Conservation (phyloP, 1,140 invertebrate genomes). For the Nixonia krombeini region DNA sequence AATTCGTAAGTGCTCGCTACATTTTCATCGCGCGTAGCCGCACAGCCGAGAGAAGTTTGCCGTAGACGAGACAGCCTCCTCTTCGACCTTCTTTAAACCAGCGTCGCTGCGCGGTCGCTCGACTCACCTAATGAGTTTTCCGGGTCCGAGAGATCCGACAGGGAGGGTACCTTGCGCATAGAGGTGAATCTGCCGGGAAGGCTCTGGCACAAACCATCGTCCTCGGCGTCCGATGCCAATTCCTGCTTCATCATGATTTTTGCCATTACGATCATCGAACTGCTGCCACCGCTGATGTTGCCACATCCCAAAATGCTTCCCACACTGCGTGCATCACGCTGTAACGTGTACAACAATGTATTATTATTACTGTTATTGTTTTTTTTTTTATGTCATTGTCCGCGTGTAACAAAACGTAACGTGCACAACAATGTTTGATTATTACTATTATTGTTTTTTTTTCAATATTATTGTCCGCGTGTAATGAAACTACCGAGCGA, state of each 20-base stretch:
- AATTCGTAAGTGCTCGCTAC: slow-evolving; percentile 73
- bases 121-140: slow-evolving; percentile 88
- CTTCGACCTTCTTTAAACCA: no score
- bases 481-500: no score
- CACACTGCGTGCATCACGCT: slow-evolving; percentile 64
- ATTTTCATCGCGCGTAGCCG: slow-evolving; percentile 67
- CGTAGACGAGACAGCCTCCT: no score
- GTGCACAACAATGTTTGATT: no score
- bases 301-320: slow-evolving; percentile 57
- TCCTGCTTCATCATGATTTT: slow-evolving; percentile 72
- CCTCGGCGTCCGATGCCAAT: slow-evolving; percentile 67
- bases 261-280: slow-evolving; percentile 67
- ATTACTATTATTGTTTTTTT: no score
- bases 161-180: slow-evolving; percentile 87
- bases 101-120: no score
- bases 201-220: slow-evolving; percentile 66
- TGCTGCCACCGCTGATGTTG: slow-evolving; percentile 55
- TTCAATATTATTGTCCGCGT: no score
- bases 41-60: slow-evolving; percentile 17
- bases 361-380: no score
- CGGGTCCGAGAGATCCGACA: slow-evolving; percentile 86
- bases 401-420: no score
- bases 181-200: slow-evolving; percentile 67
- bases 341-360: slow-evolving; percentile 13
- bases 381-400: no score